Evolutionary conservation across 2,888 invertebrate genomes (phyloP).

Genomic region (Cryptus armator): DNA sequence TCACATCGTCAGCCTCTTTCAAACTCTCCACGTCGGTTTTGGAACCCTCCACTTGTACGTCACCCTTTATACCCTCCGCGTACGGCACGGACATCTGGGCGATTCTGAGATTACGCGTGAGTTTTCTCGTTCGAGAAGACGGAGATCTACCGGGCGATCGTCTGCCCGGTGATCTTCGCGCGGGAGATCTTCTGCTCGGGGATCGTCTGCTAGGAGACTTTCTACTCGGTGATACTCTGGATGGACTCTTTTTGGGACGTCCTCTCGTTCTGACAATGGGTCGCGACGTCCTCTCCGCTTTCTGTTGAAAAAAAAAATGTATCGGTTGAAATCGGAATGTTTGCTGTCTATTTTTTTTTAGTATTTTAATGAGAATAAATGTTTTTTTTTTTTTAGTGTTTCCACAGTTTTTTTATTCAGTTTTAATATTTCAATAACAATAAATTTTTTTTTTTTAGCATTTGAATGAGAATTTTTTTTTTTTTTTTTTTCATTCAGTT

Average conservation of each 20-base stretch:
- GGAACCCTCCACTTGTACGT: constrained; percentile 30
- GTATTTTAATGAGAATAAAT: not conserved
- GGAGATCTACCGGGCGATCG: constrained; percentile 62
- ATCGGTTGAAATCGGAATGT: not conserved
- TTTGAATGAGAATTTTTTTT: too few species aligned
- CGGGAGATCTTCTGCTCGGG: constrained; percentile 75
- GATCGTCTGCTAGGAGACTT: constrained; percentile 76
- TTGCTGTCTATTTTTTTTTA: not conserved
- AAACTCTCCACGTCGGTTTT: constrained; percentile 61
- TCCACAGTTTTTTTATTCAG: too few species aligned
- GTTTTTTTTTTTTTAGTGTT: too few species aligned
- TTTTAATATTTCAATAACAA: too few species aligned
- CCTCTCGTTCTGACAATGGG: constrained; percentile 74
- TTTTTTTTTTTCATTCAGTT: too few species aligned
- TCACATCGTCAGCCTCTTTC: constrained; percentile 62
- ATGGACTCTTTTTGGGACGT: constrained; percentile 76
- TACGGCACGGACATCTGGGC: constrained; percentile 77
- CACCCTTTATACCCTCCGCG: constrained; percentile 75
- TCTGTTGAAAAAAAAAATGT: constrained; percentile 33
- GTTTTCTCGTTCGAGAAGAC: constrained; percentile 65
- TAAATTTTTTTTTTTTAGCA: too few species aligned
- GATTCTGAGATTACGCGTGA: constrained; percentile 73
- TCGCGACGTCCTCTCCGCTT: constrained; percentile 78
- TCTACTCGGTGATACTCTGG: constrained; percentile 75
- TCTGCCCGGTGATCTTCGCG: constrained; percentile 66